Percentiles rank a stretch among this genome's conserved stretches.
Evolutionary conservation across 2,113 vertebrate species (phyloP).

Genomic region (Cinclus cinclus): DNA sequence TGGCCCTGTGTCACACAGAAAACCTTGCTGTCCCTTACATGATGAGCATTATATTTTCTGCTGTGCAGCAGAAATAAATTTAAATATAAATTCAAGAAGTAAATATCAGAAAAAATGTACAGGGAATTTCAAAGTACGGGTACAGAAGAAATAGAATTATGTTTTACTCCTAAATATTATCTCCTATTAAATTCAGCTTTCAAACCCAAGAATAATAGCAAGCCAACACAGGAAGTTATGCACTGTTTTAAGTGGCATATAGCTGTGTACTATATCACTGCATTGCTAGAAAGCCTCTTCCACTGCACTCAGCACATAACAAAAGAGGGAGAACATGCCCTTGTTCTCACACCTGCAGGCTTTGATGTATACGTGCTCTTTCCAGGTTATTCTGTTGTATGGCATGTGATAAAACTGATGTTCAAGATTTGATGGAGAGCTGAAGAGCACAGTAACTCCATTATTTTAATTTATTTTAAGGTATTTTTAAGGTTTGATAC

Average conservation of each 20-base stretch:
- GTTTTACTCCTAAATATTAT: background rate
- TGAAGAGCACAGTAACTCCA: background rate
- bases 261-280: background rate
- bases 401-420: background rate
- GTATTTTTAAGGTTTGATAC: background rate
- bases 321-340: background rate
- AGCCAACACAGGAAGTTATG: background rate
- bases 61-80: background rate
- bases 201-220: background rate
- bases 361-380: background rate
- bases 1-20: background rate
- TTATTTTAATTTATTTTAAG: background rate
- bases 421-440: slow-evolving; percentile 19
- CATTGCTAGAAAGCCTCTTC: background rate
- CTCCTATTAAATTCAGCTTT: background rate
- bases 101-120: background rate
- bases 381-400: background rate
- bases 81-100: background rate
- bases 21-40: background rate
- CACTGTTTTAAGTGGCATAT: background rate
- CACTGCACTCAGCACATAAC: background rate
- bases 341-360: slow-evolving; percentile 33
- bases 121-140: background rate
- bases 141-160: background rate
- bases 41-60: background rate